Evolutionary conservation across 1,140 invertebrate species (phyloP).

Genomic region (Onthophagus taurus): DNA sequence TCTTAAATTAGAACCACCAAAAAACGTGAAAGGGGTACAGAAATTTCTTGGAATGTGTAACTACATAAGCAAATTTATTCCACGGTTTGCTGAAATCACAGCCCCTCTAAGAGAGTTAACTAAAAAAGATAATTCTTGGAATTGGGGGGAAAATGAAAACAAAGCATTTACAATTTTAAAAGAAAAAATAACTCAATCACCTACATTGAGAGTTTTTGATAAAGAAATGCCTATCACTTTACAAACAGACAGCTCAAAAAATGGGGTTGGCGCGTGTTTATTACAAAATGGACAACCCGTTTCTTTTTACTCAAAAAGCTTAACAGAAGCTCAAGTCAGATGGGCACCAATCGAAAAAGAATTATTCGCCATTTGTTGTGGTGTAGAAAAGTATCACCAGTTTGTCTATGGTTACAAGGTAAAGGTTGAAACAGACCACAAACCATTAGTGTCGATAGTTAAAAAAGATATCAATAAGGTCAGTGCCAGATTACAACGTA

Average conservation of each 20-base stretch:
- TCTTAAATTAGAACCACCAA: no score
- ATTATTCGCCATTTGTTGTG: conserved; percentile 1
- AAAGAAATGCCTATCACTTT: no score
- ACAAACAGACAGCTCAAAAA: no score
- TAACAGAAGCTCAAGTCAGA: neutral
- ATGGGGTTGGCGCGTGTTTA: neutral
- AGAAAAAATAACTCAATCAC: neutral
- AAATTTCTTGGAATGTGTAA: no score
- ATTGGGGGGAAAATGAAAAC: no score
- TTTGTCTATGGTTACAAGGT: neutral
- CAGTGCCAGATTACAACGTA: neutral
- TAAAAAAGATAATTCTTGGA: no score
- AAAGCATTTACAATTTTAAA: conserved; percentile 1
- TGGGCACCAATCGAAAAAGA: conserved; percentile 1
- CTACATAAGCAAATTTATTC: no score
- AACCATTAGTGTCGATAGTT: neutral
- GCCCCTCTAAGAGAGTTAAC: no score
- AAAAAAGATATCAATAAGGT: neutral
- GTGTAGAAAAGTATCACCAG: conserved; percentile 1
- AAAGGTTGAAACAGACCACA: neutral
- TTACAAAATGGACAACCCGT: conserved; percentile 1
- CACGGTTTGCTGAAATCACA: no score
- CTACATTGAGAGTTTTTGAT: neutral
- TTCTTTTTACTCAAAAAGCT: neutral
- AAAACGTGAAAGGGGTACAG: no score